phyloP scores from a whole-genome alignment of 2,888 invertebrate genomes.

The Cordilura impudica region DNA sequence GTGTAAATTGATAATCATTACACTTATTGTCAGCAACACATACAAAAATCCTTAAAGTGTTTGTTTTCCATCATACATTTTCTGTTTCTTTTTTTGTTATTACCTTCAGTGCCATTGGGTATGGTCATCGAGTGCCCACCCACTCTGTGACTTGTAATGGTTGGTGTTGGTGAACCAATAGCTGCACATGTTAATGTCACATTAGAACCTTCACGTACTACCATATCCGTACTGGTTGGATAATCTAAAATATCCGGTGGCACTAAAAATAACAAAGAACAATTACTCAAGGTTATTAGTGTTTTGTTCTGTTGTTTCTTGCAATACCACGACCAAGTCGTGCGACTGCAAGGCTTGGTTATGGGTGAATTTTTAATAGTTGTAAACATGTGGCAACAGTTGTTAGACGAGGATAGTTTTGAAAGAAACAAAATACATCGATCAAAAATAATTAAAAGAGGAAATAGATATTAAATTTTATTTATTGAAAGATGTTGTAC shows the following conservation, averaged over 20 bases:
- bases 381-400: constrained; percentile 49
- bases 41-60: too few species aligned
- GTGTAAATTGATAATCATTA: too few species aligned
- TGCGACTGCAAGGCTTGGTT: too few species aligned
- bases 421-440: constrained; percentile 28
- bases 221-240: constrained; percentile 90
- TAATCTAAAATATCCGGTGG: constrained; percentile 92
- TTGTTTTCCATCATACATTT: not conserved
- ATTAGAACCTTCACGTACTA: constrained; percentile 90
- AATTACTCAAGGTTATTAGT: constrained; percentile 55
- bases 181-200: constrained; percentile 92
- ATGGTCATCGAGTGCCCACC: constrained; percentile 86
- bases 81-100: constrained; percentile 44
- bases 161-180: constrained; percentile 91
- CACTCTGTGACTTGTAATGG: constrained; percentile 92
- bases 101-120: constrained; percentile 85
- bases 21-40: too few species aligned
- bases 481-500: too few species aligned
- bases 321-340: too few species aligned
- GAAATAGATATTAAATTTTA: too few species aligned
- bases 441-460: constrained; percentile 5
- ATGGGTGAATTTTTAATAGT: too few species aligned
- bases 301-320: constrained; percentile 29
- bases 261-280: constrained; percentile 79
- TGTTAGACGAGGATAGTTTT: constrained; percentile 6